phyloP scores from a whole-genome alignment of 2,113 vertebrate species.

The Gambusia affinis region DNA sequence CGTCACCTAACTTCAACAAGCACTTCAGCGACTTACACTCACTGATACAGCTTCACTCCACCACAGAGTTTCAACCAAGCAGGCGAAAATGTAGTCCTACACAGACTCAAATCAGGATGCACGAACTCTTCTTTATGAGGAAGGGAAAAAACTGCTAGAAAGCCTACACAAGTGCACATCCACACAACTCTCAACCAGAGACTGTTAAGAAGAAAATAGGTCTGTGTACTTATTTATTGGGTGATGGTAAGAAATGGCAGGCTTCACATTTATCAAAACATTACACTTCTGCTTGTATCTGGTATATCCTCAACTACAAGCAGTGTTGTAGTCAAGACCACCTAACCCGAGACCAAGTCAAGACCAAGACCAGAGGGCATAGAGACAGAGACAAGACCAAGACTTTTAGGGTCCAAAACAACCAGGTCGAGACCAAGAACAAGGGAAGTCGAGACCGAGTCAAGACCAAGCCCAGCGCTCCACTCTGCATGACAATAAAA shows the following conservation, averaged over 20 bases:
- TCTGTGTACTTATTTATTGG: not conserved
- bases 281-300: not conserved
- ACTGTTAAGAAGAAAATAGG: not conserved
- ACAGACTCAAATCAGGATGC: not conserved
- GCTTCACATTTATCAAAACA: not conserved
- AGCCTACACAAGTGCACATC: not conserved
- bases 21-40: conserved; percentile 15
- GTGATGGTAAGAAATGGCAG: not conserved
- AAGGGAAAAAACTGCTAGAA: not conserved
- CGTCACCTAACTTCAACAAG: conserved; percentile 3
- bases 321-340: no score
- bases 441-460: no score
- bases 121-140: not conserved
- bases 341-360: no score
- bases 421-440: no score
- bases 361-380: no score
- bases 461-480: no score
- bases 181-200: not conserved
- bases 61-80: not conserved
- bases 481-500: no score
- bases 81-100: not conserved
- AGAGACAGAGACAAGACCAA: no score
- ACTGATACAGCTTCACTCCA: not conserved
- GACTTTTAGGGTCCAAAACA: no score
- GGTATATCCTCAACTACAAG: not conserved